Evolutionary conservation across 2,797 vertebrate species (phyloP), one percentile per base, ranked within the genome.

Genomic region (Hyperoplus lanceolatus): DNA sequence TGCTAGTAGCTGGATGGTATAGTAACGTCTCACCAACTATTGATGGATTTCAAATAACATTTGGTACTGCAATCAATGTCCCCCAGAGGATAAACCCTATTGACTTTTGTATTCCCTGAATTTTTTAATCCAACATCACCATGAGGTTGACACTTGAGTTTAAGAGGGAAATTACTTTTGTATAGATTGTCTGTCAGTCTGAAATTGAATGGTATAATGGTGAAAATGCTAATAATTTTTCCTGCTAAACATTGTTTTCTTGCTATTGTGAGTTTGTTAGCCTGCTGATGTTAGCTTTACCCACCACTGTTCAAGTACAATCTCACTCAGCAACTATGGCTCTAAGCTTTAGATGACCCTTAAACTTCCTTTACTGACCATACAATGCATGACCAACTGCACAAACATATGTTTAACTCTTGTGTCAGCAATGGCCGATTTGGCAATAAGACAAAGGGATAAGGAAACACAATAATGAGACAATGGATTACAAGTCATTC

Each of bases 401-500:
- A 56, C 53, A 70, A 8, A 57, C 59, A 38, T 67, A 6, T 12
- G 42, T 54, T 29, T n/a, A 6, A 16, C 5, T 54, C 54, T 54
- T 29, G 29, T 39, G 58, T 53, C 48, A 49, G 16, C 74, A 14
- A 36, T 55, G 14, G 21, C 13, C 54, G 8, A 1, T 61, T 48
- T 0, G 53, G 45, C 46, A 54, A 10, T 6, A 18, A 53, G 49
- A 43, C 29, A 42, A 46, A 4, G 51, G 7, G 14, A 50, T 42
- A 21, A 66, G 29, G 21, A 63, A 2, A 2, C 54, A 69, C 29
- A 18, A 65, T 43, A 8, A 11, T 11, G 54, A 58, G 51, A 48
- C 57, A 66, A 36, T 58, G 8, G 58, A 7, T 45, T 13, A 4
- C 39, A 59, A 59, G 55, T 73, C 15, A 67, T 70, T 45, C 46